Conservation (phyloP, 1,140 invertebrate species). For the Magallana gigas region DNA sequence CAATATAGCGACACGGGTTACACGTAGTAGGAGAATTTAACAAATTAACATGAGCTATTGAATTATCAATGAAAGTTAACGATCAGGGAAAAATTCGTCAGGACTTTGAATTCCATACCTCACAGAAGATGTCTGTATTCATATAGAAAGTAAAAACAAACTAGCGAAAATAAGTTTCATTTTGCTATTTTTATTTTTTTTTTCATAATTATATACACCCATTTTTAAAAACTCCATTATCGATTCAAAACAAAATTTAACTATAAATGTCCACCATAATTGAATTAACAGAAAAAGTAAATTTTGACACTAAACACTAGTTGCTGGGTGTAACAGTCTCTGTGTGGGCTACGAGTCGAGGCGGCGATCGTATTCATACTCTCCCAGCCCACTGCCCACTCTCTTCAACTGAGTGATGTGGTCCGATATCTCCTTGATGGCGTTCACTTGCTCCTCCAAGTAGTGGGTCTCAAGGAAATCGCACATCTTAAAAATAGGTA, state of each 20-base stretch:
- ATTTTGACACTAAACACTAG: too few species aligned
- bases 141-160: too few species aligned
- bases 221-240: not conserved
- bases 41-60: too few species aligned
- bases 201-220: not conserved
- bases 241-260: too few species aligned
- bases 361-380: constrained; percentile 82
- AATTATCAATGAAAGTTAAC: too few species aligned
- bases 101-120: too few species aligned
- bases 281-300: not conserved
- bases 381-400: constrained; percentile 83
- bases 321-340: not conserved
- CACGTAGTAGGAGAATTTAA: too few species aligned
- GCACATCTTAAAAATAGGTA: constrained; percentile 77
- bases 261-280: too few species aligned
- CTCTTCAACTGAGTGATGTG: constrained; percentile 83
- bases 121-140: too few species aligned
- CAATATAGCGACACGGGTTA: too few species aligned
- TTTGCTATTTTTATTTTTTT: constrained; percentile 3
- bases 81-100: too few species aligned
- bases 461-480: constrained; percentile 83
- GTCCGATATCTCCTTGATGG: constrained; percentile 83
- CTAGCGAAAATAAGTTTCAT: too few species aligned
- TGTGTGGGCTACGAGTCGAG: constrained; percentile 19
- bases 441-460: constrained; percentile 83